Evolutionary conservation across 2,113 vertebrate genomes (phyloP).

Genomic region (Tamias sibiricus): DNA sequence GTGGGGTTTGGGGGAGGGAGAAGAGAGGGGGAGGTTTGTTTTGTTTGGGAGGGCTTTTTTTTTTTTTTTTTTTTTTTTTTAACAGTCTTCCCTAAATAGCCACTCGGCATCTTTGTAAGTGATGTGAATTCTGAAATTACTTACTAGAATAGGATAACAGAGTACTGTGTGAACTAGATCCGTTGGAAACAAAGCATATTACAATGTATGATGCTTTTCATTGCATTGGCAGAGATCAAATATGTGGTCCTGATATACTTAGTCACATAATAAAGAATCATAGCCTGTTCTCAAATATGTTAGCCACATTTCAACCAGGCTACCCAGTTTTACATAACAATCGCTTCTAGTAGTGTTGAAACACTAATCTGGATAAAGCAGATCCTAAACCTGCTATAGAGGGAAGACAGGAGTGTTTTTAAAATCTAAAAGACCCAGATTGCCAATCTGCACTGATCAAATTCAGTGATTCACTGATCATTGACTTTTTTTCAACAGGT

Average conservation of each 20-base stretch:
- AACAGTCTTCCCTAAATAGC: slow-evolving; percentile 78
- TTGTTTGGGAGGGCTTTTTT: slow-evolving; percentile 76
- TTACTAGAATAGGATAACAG: slow-evolving; percentile 71
- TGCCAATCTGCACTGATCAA: neutral
- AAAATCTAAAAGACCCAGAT: slow-evolving; percentile 31
- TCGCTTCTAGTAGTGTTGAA: slow-evolving; percentile 58
- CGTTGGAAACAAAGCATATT: slow-evolving; percentile 72
- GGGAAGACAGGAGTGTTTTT: neutral
- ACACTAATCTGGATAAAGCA: slow-evolving; percentile 35
- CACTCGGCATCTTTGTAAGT: slow-evolving; percentile 78
- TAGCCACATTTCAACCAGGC: slow-evolving; percentile 50
- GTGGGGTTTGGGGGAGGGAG: slow-evolving; percentile 68
- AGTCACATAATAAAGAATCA: slow-evolving; percentile 27
- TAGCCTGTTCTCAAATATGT: slow-evolving; percentile 56
- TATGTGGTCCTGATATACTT: slow-evolving; percentile 52
- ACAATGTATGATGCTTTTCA: slow-evolving; percentile 49
- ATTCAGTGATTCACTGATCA: slow-evolving; percentile 51
- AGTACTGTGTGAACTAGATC: slow-evolving; percentile 62
- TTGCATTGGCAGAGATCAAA: slow-evolving; percentile 46
- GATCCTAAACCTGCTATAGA: slow-evolving; percentile 21
- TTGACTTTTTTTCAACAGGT: slow-evolving; percentile 50
- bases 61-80: slow-evolving; percentile 56
- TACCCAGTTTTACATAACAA: slow-evolving; percentile 60
- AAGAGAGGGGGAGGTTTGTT: slow-evolving; percentile 75
- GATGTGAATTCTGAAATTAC: slow-evolving; percentile 82